Base-by-base conservation (phyloP, 2,113 vertebrate species). In the Marmota flaviventris region DNA sequence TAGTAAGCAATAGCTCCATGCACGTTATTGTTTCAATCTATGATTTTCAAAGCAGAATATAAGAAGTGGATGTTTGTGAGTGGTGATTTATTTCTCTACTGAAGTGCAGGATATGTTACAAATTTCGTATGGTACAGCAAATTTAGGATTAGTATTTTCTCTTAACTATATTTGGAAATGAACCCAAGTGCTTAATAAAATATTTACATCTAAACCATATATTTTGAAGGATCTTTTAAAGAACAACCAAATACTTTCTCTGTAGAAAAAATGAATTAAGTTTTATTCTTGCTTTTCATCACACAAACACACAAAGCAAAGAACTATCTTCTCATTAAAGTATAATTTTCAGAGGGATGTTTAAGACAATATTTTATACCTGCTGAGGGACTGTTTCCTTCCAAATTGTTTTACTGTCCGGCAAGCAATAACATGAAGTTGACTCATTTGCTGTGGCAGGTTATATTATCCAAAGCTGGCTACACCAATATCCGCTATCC, bases 281-380 rank as follows among this genome's bases (percentile, higher is more conserved):
- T 61, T 48, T 45, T 91, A 63, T 75, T 89, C 18, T 84, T 91
- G 75, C 29, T 92, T 96, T 89, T 91, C 18, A 86, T 95, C 65
- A 90, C 53, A 85, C 6, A 78, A 69, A 84, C 25, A 92, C 14
- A 48, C n/a, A 63, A 63, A 81, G 24, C 7, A 92, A 96, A 94
- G 82, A 73, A 17, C 14, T 88, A 89, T 34, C 32, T 56, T 90
- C 61, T 95, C 70, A 92, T 90, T 84, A 75, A 78, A 70, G 25
- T 76, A 72, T 79, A 67, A 37, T 95, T 92, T 97, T 94, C 89
- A 91, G 67, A 91, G 42, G 10, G 53, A 75, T 81, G 48, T 34
- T 94, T 89, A 91, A 84, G 56, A 76, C 16, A 92, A 51, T 83
- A 91, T 79, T 61, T 97, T 96, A 75, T 61, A 93, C 12, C 42